phyloP scores from a whole-genome alignment of 2,888 invertebrate species.

The Bruchidius siliquastri region DNA sequence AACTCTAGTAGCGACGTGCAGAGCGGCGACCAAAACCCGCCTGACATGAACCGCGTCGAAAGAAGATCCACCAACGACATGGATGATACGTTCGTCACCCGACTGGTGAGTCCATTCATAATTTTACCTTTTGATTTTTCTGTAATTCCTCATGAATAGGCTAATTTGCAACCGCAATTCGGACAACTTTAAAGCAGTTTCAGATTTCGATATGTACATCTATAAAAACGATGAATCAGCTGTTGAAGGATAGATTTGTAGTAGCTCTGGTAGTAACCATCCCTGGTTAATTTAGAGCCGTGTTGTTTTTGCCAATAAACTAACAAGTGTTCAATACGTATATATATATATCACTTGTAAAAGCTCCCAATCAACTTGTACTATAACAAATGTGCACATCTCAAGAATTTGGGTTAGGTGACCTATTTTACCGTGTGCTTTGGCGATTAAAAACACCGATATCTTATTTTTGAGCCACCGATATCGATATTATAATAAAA shows the following conservation, averaged over 20 bases:
- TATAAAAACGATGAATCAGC: background rate
- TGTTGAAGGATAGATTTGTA: background rate
- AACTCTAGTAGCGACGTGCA: conserved; percentile 36
- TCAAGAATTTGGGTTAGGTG: conserved; percentile 11
- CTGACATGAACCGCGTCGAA: conserved; percentile 41
- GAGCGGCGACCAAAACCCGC: conserved; percentile 31
- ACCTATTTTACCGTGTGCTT: conserved; percentile 9
- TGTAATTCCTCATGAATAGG: background rate
- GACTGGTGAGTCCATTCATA: conserved; percentile 53
- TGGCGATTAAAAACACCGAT: background rate
- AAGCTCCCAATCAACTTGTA: background rate
- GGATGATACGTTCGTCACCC: conserved; percentile 62
- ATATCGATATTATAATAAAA: background rate
- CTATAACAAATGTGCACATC: conserved; percentile 8
- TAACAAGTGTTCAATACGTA: conserved; percentile 14
- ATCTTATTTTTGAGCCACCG: background rate
- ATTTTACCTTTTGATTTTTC: background rate
- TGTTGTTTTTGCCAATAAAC: conserved; percentile 5
- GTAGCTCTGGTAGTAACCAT: background rate
- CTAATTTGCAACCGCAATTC: background rate
- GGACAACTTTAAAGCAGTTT: too few species aligned
- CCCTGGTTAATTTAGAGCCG: background rate
- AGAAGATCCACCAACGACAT: conserved; percentile 52
- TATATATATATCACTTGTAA: background rate
- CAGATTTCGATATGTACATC: background rate